Base-by-base conservation (phyloP, 2,113 vertebrate genomes). In the Pachypanchax playfairii region DNA sequence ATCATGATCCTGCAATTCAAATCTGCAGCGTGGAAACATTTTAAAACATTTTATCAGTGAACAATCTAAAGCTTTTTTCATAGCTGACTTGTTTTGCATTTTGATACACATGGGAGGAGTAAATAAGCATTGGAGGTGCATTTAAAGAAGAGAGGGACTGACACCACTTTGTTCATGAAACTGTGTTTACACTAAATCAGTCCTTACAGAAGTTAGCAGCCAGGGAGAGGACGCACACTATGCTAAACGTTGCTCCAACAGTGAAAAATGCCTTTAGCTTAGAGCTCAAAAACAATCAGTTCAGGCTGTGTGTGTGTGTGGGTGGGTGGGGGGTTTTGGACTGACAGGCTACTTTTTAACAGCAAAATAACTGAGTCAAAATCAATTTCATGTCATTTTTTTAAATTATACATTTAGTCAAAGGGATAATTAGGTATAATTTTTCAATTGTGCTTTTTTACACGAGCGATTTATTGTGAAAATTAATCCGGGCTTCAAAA, bases 71-170 rank as follows among this genome's bases (percentile, higher is more conserved):
- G 42, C 52, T 33, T 48, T 73, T 63, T 43, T 71, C 65, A 24
- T 0, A 28, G 62, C 29, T 60, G 65, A 72, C 60, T 75, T 57
- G 54, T 39, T 9, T 56, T 64, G 68, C 49, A 63, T 46, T 73
- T 76, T 29, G 75, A 80, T 77, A 74, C 69, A 52, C 25, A 41
- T 29, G 46, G 62, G 77, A 72, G 56, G 35, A 76, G 66, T 65
- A 75, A 86, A 78, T 87, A 76, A 86, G 70, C 72, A 80, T 80
- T 85, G 84, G 88, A 89, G 84, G 79, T 68, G 82, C 85, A 36
- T 57, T 43, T 51, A 59, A 66, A 70, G 80, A 79, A 82, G 48
- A 77, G 61, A 66, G 42, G 58, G 73, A 74, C 46, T 65, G 68
- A 85, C 79, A 84, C 83, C 57, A 76, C 73, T 75, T 67, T 72